Base-by-base conservation (phyloP, 2,888 invertebrate species). In the Xylocampa areola region DNA sequence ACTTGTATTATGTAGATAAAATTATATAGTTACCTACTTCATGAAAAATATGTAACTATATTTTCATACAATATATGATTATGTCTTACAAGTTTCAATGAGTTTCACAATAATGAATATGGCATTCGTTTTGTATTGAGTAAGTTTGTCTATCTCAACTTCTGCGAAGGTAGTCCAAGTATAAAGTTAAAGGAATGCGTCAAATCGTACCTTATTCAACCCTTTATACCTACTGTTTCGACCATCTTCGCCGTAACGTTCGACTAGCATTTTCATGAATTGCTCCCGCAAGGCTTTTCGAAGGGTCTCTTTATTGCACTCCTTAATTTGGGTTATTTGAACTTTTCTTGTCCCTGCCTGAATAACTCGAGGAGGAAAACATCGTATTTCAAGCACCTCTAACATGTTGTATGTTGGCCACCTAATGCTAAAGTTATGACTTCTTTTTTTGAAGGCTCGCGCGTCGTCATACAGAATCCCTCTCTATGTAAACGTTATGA, bases 301-400 rank as follows among this genome's bases (percentile, higher is more conserved):
- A 86, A 87, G 85, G 89, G 88, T 86, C 86, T 81, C 84, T 88
- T 89, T 88, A 89, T 88, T 87, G 85, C 84, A 79, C 79, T 82
- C 85, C 86, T 89, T 89, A 88, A 88, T 89, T 89, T 86, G 79
- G 87, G 87, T 86, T 88, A 88, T 88, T 88, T 87, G 85, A 88
- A 89, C 85, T 88, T 87, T 87, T 84, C 86, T 85, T 82, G 81
- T 85, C 84, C 85, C 81, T 82, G 81, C 76, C 81, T 81, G 79
- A 80, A 85, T 83, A 79, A 80, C 80, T 81, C 75, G 68, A 73
- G 76, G 73, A 80, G 69, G 75, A 81, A 85, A 81, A 81, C 79
- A 79, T 78, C 78, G 76, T 84, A 80, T 80, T 76, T 80, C 73
- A 77, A 72, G 68, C 77, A 80, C 76, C 79, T 79, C 67, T 69